A percentile compares a stretch with the other conserved stretches of the same genome.
phyloP scores from a whole-genome alignment of 2,888 invertebrate genomes.

The Phengaris alcon region DNA sequence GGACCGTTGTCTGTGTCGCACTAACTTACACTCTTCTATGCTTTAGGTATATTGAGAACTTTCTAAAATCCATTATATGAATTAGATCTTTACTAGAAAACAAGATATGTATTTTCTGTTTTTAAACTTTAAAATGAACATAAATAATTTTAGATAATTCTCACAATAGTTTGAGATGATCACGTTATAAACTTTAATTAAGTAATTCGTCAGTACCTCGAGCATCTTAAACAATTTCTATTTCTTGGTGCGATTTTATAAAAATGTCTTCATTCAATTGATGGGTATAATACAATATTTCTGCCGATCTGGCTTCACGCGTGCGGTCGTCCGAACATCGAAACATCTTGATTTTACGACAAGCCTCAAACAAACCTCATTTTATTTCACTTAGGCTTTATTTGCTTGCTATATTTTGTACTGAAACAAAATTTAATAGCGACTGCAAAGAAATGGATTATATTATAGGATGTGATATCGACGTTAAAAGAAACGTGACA shows the following conservation, averaged over 20 bases:
- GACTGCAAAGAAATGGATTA: no score
- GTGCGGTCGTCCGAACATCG: neutral
- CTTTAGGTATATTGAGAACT: neutral
- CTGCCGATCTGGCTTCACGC: neutral
- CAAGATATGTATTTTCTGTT: neutral
- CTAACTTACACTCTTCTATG: slow-evolving; percentile 3
- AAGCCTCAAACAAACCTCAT: neutral
- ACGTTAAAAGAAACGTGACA: no score
- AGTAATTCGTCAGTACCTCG: no score
- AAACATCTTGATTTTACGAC: neutral
- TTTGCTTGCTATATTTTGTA: neutral
- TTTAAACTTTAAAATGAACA: no score
- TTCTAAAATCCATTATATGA: neutral
- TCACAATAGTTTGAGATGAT: no score
- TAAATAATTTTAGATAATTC: no score
- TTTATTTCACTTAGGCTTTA: neutral
- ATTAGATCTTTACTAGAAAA: neutral
- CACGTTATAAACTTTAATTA: no score
- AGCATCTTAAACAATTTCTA: no score
- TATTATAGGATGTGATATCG: no score
- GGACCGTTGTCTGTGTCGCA: slow-evolving; percentile 4
- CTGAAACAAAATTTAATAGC: no score
- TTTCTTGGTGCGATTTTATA: no score
- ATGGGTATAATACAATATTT: neutral
- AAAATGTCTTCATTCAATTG: no score